Percentiles rank a stretch among this genome's conserved stretches.
phyloP scores from a whole-genome alignment of 2,113 vertebrate genomes.

The Rissa tridactyla region DNA sequence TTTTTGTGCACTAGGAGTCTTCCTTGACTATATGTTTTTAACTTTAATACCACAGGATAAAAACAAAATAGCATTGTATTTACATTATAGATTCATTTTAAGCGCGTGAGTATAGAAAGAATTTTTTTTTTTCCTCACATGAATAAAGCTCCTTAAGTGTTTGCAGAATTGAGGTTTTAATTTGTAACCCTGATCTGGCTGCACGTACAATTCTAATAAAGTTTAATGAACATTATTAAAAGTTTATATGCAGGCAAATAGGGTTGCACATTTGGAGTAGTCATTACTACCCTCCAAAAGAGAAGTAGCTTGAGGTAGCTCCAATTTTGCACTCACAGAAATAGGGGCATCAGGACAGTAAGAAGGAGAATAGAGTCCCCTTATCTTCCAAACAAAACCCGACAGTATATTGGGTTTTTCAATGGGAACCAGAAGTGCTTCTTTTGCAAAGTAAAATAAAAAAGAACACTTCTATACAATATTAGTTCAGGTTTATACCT shows the following conservation, averaged over 20 bases:
- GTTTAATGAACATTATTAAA: conserved; percentile 72
- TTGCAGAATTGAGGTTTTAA: conserved; percentile 53
- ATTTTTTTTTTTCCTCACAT: neutral
- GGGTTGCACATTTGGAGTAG: conserved; percentile 32
- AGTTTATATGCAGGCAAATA: conserved; percentile 63
- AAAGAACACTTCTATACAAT: neutral
- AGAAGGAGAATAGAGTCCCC: neutral
- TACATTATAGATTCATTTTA: neutral
- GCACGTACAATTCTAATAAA: conserved; percentile 62
- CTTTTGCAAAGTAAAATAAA: neutral
- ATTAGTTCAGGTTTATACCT: neutral
- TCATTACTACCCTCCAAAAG: conserved; percentile 28
- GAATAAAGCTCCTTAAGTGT: conserved; percentile 31
- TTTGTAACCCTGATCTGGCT: conserved; percentile 46
- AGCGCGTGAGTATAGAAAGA: neutral
- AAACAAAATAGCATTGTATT: neutral
- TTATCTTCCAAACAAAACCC: neutral
- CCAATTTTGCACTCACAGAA: conserved; percentile 11
- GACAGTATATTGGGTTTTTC: neutral
- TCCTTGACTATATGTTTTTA: neutral
- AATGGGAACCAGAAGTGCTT: neutral
- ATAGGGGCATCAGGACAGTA: neutral
- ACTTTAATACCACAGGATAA: neutral
- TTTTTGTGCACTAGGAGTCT: neutral
- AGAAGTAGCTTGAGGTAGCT: conserved; percentile 8